phyloP scores from a whole-genome alignment of 2,888 invertebrate species.

The Maniola hyperantus region DNA sequence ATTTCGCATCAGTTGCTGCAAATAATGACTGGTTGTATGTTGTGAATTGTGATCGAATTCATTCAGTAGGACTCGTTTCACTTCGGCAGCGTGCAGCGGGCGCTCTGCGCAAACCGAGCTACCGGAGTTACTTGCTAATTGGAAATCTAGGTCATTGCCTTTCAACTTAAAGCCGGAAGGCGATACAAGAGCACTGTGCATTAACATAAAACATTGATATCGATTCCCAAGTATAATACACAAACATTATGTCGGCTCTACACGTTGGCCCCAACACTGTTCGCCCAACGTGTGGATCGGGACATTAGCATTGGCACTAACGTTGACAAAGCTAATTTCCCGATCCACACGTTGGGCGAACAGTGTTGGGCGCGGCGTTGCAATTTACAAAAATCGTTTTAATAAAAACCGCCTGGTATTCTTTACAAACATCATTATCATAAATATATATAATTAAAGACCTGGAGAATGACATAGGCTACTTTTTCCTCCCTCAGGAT shows the following conservation, averaged over 20 bases:
- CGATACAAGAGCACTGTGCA: conserved; percentile 17
- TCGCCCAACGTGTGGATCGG: no score
- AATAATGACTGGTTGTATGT: conserved; percentile 4
- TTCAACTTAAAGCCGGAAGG: conserved; percentile 31
- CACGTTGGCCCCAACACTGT: no score
- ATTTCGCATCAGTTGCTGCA: not conserved
- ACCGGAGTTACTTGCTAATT: conserved; percentile 20
- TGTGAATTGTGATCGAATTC: conserved; percentile 39
- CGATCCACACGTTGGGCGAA: no score
- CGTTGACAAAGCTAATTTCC: no score
- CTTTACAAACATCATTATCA: no score
- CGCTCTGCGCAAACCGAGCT: conserved; percentile 24
- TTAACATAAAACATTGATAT: conserved; percentile 22
- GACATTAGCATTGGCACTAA: no score
- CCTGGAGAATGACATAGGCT: no score
- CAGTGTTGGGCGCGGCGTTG: no score
- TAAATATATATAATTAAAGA: no score
- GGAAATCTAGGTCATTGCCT: conserved; percentile 36
- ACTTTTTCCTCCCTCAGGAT: no score
- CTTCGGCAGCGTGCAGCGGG: conserved; percentile 17
- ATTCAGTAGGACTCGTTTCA: conserved; percentile 43
- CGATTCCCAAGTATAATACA: conserved; percentile 7
- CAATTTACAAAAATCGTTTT: not conserved
- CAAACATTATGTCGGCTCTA: no score
- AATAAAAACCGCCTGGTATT: not conserved